A percentile compares a stretch with the other conserved stretches of the same genome.
Evolutionary conservation across 2,113 vertebrate genomes (phyloP).

Genomic region (Pseudorasbora parva): DNA sequence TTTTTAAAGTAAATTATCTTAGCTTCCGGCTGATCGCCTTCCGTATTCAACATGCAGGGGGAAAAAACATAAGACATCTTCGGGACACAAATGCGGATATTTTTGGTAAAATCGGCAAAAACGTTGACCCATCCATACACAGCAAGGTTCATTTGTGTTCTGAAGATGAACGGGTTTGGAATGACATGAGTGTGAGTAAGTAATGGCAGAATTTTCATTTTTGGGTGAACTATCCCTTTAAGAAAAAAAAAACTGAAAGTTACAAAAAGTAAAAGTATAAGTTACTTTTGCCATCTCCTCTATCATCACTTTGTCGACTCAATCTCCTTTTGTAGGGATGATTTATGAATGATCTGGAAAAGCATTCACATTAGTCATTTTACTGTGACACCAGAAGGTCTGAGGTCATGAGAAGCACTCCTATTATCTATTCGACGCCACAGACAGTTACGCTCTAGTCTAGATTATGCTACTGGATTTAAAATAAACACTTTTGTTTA

Average conservation of each 20-base stretch:
- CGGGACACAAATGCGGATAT: too few species aligned
- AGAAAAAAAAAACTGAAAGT: neutral
- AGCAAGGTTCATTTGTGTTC: too few species aligned
- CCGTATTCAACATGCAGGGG: too few species aligned
- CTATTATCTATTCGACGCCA: conserved; percentile 27
- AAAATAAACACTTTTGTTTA: neutral
- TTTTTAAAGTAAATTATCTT: too few species aligned
- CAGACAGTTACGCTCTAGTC: neutral
- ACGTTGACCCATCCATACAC: too few species aligned
- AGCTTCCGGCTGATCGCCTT: too few species aligned
- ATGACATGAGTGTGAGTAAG: too few species aligned
- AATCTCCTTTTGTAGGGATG: neutral
- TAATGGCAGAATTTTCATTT: too few species aligned
- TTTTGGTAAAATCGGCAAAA: too few species aligned
- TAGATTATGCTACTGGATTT: neutral
- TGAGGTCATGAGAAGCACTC: conserved; percentile 55
- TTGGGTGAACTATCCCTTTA: neutral
- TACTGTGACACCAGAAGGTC: conserved; percentile 37
- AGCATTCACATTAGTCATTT: conserved; percentile 37
- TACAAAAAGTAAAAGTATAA: neutral
- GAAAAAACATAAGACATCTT: too few species aligned
- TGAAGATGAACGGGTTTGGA: too few species aligned
- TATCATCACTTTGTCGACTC: neutral
- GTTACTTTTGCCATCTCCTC: neutral
- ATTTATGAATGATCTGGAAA: conserved; percentile 41